Percentiles rank a stretch among this genome's conserved stretches.
These are phyloP conservation scores for Drosophila micromelanica DNA, from an alignment of 1,140 invertebrate species.

Conservation along the genomic window DNA sequence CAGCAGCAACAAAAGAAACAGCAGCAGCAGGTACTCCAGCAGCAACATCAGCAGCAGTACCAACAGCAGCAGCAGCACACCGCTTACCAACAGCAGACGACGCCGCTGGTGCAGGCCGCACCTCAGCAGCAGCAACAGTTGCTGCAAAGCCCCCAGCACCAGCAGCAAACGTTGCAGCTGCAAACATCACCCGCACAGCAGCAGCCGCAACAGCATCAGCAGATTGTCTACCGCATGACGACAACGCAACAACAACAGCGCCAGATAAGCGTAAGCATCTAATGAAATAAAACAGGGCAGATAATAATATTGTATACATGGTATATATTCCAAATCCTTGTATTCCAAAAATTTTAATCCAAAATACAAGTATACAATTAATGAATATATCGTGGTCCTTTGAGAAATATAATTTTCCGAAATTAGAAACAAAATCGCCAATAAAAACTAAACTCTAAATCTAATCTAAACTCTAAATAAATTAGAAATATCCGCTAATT, in stretches of 20 bases:
- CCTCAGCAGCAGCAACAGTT: conserved; percentile 65
- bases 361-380: no score
- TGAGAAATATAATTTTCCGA: no score
- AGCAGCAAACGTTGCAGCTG: conserved; percentile 76
- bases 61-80: conserved; percentile 50
- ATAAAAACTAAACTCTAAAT: no score
- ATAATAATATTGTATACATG: no score
- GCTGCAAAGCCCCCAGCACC: conserved; percentile 58
- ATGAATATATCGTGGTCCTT: no score
- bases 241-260: conserved; percentile 59
- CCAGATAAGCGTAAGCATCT: conserved; percentile 63
- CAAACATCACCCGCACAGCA: conserved; percentile 65
- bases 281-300: no score
- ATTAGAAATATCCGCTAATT: background rate
- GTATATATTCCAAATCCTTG: no score
- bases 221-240: conserved; percentile 79
- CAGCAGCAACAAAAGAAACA: conserved; percentile 83
- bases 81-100: conserved; percentile 46
- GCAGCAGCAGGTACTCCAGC: conserved; percentile 61
- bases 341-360: no score
- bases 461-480: no score
- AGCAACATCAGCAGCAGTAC: conserved; percentile 53
- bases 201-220: conserved; percentile 69
- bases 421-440: no score
- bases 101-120: conserved; percentile 69